These are phyloP conservation scores for Rosalia funebris DNA, from an alignment of 2,888 invertebrate genomes.

Conservation along the genomic window DNA sequence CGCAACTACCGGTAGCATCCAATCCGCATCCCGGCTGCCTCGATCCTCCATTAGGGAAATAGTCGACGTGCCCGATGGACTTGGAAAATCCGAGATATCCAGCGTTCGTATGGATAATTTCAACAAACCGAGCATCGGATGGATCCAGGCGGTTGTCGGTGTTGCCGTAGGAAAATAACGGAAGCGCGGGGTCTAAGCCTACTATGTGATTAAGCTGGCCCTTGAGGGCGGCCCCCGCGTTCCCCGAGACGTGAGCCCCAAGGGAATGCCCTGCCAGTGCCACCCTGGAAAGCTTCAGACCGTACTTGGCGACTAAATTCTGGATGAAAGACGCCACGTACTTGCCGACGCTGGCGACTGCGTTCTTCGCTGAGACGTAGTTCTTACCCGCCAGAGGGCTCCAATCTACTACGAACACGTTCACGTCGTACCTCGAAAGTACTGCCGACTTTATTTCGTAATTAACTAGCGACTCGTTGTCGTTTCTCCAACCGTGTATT, in stretches of 20 bases:
- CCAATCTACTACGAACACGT: constrained; percentile 59
- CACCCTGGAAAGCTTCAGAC: background rate
- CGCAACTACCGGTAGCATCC: constrained; percentile 56
- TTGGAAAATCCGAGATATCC: constrained; percentile 34
- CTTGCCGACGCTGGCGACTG: background rate
- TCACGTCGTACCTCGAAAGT: constrained; percentile 48
- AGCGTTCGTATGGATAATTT: constrained; percentile 54
- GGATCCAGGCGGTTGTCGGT: constrained; percentile 50
- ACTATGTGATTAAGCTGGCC: background rate
- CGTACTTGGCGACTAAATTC: background rate
- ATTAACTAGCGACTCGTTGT: constrained; percentile 47
- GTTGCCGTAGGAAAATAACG: constrained; percentile 45
- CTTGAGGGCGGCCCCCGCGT: background rate
- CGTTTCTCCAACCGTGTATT: constrained; percentile 56
- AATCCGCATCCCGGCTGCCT: constrained; percentile 54
- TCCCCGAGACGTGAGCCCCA: background rate
- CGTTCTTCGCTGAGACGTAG: background rate
- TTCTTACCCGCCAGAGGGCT: constrained; percentile 18
- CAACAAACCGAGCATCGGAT: constrained; percentile 54
- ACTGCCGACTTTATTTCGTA: constrained; percentile 43
- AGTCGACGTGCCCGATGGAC: constrained; percentile 55
- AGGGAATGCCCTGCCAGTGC: background rate
- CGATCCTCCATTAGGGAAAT: constrained; percentile 55
- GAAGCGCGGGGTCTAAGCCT: constrained; percentile 56
- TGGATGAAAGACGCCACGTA: background rate